Evolutionary conservation across 92 coral and sea anemone genomes (phyloP).

Genomic region (Muricea muricata): DNA sequence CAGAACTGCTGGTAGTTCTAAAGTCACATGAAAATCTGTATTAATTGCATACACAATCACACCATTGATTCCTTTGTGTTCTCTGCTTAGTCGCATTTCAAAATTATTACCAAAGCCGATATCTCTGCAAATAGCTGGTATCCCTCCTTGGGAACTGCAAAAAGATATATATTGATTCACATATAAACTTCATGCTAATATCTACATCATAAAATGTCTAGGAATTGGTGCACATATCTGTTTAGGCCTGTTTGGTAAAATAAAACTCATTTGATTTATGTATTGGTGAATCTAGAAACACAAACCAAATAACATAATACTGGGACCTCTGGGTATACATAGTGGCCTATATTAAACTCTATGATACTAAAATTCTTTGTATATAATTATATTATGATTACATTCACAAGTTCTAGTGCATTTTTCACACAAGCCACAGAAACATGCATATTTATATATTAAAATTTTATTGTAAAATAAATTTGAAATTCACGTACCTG

Average conservation of each 20-base stretch:
- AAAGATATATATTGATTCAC: background rate
- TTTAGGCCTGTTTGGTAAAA: no score
- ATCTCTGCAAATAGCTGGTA: background rate
- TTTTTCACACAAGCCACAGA: background rate
- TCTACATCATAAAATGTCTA: background rate
- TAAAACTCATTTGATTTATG: no score
- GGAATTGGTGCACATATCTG: no score
- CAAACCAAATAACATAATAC: no score
- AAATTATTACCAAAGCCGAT: background rate
- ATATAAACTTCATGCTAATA: background rate
- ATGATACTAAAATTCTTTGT: no score
- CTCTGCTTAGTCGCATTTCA: background rate
- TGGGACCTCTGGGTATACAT: no score
- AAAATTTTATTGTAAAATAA: background rate
- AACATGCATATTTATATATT: background rate
- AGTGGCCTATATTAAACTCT: no score
- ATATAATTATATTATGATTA: no score
- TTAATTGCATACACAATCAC: constrained; percentile 56
- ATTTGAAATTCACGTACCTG: background rate
- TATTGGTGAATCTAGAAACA: no score
- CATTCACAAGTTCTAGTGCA: background rate
- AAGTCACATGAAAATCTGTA: constrained; percentile 52
- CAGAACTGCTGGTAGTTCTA: constrained; percentile 57
- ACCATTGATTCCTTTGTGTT: constrained; percentile 25
- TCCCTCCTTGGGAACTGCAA: background rate